Evolutionary conservation across 2,113 vertebrate genomes (phyloP), one percentile per base, ranked within the genome.

Genomic region (Sakesphorus luctuosus): DNA sequence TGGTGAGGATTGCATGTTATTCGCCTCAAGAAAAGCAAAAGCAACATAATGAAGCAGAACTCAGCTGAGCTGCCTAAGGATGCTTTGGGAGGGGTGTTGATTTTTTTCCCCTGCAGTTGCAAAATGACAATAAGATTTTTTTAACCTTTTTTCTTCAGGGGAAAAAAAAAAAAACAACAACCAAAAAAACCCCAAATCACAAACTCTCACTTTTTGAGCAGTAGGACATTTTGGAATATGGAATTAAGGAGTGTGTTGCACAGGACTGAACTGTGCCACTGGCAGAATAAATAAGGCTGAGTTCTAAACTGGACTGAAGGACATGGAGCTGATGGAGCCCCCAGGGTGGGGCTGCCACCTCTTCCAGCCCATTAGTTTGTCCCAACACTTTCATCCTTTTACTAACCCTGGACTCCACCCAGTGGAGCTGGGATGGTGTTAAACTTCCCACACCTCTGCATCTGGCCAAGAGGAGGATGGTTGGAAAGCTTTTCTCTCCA

Each of bases 1-100:
- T 79, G 6, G 28, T 58, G 77, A 77, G 84, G 80, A 69, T 68
- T 81, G 76, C 49, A 23, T 69, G 83, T 68, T 87, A 43, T 38
- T 94, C 0, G 89, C 94, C 88, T 87, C 66, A 76, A 90, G 94
- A 94, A 72, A 86, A 87, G 90, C 56, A 72, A 89, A 94, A 96
- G 87, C 66, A 92, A 72, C 86, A 68, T 95, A 96, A 96, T 93
- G 85, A 96, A 84, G 91, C 94, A 91, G 94, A 97, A 61, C 65
- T 3, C 36, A 66, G 91, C 67, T 85, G 78, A 94, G 79, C 88
- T 75, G 85, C 91, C 84, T 71, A 14, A 90, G 61, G 83, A 72
- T 72, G 90, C 83, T 82, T 12, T 17, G 28, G 6, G 9, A 11
- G 9, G 29, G 6, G 38, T 2, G 0, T 11, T 71, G 92, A 15